A percentile compares a stretch with the other conserved stretches of the same genome.
Evolutionary conservation across 2,113 vertebrate species (phyloP).

Genomic region (Coptodon bakossiorum): DNA sequence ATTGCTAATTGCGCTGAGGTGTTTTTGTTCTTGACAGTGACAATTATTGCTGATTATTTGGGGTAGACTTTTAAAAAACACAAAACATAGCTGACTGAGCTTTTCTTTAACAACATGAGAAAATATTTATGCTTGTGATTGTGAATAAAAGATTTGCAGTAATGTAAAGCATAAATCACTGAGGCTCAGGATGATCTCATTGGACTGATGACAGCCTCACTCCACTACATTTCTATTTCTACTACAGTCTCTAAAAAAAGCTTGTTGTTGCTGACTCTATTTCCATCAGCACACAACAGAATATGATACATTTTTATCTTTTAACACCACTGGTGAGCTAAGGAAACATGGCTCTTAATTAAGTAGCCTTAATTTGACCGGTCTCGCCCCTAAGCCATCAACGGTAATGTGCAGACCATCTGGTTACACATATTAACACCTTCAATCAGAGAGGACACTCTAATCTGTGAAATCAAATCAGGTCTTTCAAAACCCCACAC

Average conservation of each 20-base stretch:
- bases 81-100: neutral
- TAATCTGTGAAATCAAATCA: neutral
- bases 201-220: neutral
- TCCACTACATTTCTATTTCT: neutral
- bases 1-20: rapidly evolving
- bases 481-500: neutral
- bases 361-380: neutral
- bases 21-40: neutral
- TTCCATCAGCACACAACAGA: neutral
- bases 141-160: neutral
- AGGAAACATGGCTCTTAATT: neutral
- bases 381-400: neutral
- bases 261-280: neutral
- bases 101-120: neutral
- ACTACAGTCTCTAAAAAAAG: neutral
- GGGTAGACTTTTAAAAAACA: neutral
- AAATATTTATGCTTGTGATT: neutral
- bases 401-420: neutral
- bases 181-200: neutral
- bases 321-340: neutral
- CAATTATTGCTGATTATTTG: neutral
- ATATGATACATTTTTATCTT: neutral
- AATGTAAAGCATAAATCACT: neutral
- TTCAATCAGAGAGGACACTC: neutral
- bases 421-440: neutral